Conservation (phyloP, 2,797 vertebrate species). For the Sebastes nivosus region DNA sequence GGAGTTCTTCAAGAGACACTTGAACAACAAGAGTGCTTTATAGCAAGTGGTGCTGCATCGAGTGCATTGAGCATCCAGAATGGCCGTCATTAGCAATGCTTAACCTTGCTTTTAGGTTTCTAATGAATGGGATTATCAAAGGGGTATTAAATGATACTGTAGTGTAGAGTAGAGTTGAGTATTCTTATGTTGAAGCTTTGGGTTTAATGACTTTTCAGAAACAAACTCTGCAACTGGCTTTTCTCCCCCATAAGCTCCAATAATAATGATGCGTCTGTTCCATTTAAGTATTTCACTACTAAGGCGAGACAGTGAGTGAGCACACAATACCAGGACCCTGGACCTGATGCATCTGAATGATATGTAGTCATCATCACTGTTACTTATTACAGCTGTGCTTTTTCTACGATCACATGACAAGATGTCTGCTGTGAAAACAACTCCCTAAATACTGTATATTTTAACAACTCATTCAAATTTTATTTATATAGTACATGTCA, state of each 20-base stretch:
- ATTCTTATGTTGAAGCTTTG: neutral
- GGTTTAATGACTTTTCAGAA: neutral
- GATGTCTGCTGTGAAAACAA: neutral
- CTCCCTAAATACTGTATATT: too few species aligned
- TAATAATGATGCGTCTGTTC: neutral
- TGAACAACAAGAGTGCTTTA: conserved; percentile 49
- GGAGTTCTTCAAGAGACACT: conserved; percentile 85
- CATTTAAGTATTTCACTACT: neutral
- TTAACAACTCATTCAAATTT: neutral
- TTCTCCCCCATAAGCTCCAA: neutral
- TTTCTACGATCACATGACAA: neutral
- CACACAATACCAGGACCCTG: neutral
- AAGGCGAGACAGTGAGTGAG: neutral
- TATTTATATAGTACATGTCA: too few species aligned
- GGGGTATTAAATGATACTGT: neutral
- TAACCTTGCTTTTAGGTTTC: neutral
- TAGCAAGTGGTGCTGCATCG: conserved; percentile 9
- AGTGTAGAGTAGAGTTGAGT: neutral
- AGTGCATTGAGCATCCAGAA: conserved; percentile 5
- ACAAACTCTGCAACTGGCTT: neutral
- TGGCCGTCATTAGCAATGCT: neutral
- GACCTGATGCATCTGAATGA: neutral
- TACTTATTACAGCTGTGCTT: neutral
- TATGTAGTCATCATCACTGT: neutral
- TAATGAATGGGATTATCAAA: neutral